A percentile compares a stretch with the other conserved stretches of the same genome.
These are phyloP conservation scores for Drosophila buzzatii DNA, from an alignment of 2,888 invertebrate genomes.

Conservation along the genomic window DNA sequence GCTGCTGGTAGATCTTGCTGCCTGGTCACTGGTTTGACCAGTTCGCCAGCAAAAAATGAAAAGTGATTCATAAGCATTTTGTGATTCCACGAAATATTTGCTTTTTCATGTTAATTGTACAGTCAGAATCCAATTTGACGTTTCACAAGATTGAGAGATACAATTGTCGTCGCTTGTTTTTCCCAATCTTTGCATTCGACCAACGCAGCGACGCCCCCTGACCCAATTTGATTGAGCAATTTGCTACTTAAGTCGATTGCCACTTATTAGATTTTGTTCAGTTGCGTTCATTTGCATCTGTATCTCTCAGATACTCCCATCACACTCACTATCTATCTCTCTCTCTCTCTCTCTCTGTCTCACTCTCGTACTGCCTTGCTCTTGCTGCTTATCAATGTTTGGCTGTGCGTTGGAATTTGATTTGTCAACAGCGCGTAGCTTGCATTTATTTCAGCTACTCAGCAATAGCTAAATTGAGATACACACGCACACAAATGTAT, in stretches of 20 bases:
- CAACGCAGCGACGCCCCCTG: conserved; percentile 49
- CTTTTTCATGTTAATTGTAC: conserved; percentile 56
- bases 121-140: conserved; percentile 35
- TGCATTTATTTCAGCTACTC: conserved; percentile 40
- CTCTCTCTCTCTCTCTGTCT: neutral
- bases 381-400: conserved; percentile 18
- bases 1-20: neutral
- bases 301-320: conserved; percentile 42
- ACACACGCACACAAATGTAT: conserved; percentile 39
- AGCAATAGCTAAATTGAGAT: conserved; percentile 33
- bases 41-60: conserved; percentile 28
- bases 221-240: conserved; percentile 74
- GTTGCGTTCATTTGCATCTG: conserved; percentile 53
- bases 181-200: conserved; percentile 33
- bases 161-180: conserved; percentile 20
- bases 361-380: neutral
- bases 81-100: conserved; percentile 43
- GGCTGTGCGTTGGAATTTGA: conserved; percentile 35
- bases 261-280: conserved; percentile 67
- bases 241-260: conserved; percentile 61
- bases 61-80: conserved; percentile 41
- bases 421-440: conserved; percentile 59
- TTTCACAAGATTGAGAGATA: conserved; percentile 20
- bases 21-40: conserved; percentile 55
- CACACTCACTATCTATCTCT: neutral